These are phyloP conservation scores for Lampropteryx suffumata DNA, from an alignment of 2,888 invertebrate genomes.

Conservation along the genomic window DNA sequence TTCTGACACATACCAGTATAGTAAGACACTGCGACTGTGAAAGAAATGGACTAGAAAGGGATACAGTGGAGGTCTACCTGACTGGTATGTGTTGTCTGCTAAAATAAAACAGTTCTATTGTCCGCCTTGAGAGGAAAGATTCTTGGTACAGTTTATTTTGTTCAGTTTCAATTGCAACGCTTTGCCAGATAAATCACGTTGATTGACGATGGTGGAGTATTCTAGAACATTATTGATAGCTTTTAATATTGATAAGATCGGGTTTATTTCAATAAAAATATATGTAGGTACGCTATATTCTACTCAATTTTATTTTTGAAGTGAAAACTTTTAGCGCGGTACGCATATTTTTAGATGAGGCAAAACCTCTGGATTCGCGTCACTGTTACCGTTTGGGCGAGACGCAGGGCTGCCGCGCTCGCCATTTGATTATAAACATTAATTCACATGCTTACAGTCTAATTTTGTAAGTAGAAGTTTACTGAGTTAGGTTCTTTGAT, in stretches of 20 bases:
- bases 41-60: constrained; percentile 31
- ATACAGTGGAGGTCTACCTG: constrained; percentile 34
- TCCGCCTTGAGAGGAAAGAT: constrained; percentile 61
- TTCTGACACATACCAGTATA: constrained; percentile 55
- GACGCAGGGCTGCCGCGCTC: too few species aligned
- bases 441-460: too few species aligned
- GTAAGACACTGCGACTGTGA: constrained; percentile 43
- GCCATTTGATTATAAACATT: too few species aligned
- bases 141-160: constrained; percentile 58
- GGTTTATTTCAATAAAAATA: background rate
- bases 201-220: constrained; percentile 41
- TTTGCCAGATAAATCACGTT: constrained; percentile 54
- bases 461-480: too few species aligned
- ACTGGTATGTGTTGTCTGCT: constrained; percentile 56
- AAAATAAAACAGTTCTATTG: constrained; percentile 69
- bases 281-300: too few species aligned
- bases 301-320: too few species aligned
- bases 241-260: background rate
- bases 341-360: too few species aligned
- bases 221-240: constrained; percentile 3
- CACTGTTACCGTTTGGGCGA: too few species aligned
- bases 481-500: too few species aligned
- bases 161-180: constrained; percentile 54
- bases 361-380: too few species aligned
- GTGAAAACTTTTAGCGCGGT: too few species aligned